A percentile compares a stretch with the other conserved stretches of the same genome.
phyloP scores from a whole-genome alignment of 2,113 vertebrate species.

The Ranitomeya imitator region DNA sequence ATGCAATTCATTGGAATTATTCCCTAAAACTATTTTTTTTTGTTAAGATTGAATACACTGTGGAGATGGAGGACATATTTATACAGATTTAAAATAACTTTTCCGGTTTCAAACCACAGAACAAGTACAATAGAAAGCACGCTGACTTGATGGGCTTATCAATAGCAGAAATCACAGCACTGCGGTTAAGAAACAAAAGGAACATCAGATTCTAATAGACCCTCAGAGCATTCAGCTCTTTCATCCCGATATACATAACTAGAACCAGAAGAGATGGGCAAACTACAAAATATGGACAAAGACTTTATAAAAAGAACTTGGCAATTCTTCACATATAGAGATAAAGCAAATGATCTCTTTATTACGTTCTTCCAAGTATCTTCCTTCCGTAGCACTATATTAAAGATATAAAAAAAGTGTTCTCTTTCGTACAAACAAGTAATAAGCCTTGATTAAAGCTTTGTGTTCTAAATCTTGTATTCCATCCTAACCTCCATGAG shows the following conservation, averaged over 20 bases:
- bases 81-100: conserved; percentile 1
- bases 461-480: not conserved
- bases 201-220: conserved; percentile 21
- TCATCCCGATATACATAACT: conserved; percentile 1
- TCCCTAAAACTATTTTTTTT: not conserved
- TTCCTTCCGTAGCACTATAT: not conserved
- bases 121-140: not conserved
- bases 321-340: not conserved
- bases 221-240: conserved; percentile 1
- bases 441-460: not conserved
- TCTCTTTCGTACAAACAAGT: not conserved
- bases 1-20: not conserved
- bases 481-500: not conserved
- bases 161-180: not conserved
- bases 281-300: not conserved
- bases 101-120: not conserved
- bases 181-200: not conserved
- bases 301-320: not conserved
- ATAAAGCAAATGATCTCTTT: not conserved
- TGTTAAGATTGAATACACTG: not conserved
- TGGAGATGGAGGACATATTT: not conserved
- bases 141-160: conserved; percentile 20
- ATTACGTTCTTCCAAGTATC: not conserved
- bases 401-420: not conserved
- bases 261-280: conserved; percentile 1